These are phyloP conservation scores for Catocala nupta DNA, from an alignment of 2,888 invertebrate species.

Conservation along the genomic window DNA sequence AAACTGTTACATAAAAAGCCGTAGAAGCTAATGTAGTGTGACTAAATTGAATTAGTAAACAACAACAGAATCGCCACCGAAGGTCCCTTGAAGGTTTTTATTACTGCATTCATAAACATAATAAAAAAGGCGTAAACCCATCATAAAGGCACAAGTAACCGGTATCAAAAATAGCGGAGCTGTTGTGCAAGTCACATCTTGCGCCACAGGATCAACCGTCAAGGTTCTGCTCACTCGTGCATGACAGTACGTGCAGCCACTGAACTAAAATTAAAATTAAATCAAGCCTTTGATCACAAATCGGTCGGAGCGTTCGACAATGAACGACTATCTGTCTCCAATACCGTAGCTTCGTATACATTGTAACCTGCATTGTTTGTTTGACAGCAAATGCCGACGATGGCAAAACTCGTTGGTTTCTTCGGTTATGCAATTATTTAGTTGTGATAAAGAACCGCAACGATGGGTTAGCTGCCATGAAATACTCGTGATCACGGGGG, in stretches of 20 bases:
- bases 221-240: slow-evolving; percentile 80
- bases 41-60: background rate
- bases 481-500: no score
- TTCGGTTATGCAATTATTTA: background rate
- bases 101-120: slow-evolving; percentile 48
- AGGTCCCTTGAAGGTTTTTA: slow-evolving; percentile 46
- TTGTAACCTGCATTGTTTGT: background rate
- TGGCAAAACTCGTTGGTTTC: slow-evolving; percentile 1
- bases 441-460: no score
- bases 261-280: slow-evolving; percentile 65
- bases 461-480: no score
- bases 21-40: no score
- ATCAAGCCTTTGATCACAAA: slow-evolving; percentile 56
- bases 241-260: slow-evolving; percentile 70
- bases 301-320: slow-evolving; percentile 39
- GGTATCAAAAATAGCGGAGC: slow-evolving; percentile 74
- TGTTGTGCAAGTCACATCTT: slow-evolving; percentile 83
- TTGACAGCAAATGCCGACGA: background rate
- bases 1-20: no score
- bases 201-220: slow-evolving; percentile 72
- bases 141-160: slow-evolving; percentile 55
- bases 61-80: slow-evolving; percentile 14
- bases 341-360: slow-evolving; percentile 21
- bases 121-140: slow-evolving; percentile 57
- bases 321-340: slow-evolving; percentile 20